Percentiles rank a stretch among this genome's conserved stretches.
Evolutionary conservation across 2,113 vertebrate genomes (phyloP).

Genomic region (Festucalex cinctus): DNA sequence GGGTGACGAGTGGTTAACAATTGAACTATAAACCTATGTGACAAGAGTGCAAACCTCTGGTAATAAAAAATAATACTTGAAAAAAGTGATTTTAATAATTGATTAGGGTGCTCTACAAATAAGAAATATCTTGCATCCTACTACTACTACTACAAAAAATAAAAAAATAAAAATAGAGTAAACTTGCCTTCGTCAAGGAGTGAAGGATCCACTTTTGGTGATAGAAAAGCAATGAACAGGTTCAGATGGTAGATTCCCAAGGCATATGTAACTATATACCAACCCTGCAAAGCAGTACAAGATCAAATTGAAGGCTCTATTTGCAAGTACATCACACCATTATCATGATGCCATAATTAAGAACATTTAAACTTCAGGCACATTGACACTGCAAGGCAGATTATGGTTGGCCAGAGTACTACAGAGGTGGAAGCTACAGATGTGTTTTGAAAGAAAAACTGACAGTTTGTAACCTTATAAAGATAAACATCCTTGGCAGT

Average conservation of each 20-base stretch:
- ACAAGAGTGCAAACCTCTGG: background rate
- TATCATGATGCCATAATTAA: background rate
- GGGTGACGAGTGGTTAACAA: constrained; percentile 1
- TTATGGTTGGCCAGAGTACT: background rate
- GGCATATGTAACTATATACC: constrained; percentile 82
- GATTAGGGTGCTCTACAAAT: background rate
- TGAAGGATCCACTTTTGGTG: constrained; percentile 81
- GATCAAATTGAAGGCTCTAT: constrained; percentile 4
- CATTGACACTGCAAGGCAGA: background rate
- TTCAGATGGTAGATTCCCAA: constrained; percentile 83
- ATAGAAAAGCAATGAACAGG: constrained; percentile 81
- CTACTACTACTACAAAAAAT: background rate
- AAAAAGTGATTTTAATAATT: background rate
- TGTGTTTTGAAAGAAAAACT: background rate
- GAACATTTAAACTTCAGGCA: background rate
- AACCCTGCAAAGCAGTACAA: constrained; percentile 68
- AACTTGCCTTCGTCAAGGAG: constrained; percentile 77
- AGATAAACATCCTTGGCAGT: background rate
- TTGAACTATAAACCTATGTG: background rate
- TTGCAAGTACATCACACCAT: background rate
- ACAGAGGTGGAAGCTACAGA: background rate
- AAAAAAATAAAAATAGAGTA: background rate
- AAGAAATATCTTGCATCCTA: background rate
- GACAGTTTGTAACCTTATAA: background rate
- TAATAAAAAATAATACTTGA: background rate